A percentile compares a stretch with the other conserved stretches of the same genome.
phyloP scores from a whole-genome alignment of 30 jellyfish, hydroid and myxozoan genomes.

The Aurelia aurita region DNA sequence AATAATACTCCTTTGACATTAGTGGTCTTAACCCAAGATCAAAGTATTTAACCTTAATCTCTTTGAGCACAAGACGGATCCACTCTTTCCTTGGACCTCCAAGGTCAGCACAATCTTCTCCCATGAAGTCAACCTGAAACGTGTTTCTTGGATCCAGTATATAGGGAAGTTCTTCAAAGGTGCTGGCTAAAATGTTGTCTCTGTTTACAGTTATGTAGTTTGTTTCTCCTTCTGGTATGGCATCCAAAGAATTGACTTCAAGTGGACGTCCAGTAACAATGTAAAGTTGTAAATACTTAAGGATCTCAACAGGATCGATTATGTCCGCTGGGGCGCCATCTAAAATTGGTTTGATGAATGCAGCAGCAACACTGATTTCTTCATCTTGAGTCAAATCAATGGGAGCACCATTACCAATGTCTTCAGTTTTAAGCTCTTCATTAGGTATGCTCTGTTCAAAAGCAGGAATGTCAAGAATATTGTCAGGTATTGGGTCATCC shows the following conservation, averaged over 20 bases:
- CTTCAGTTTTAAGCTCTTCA: slow-evolving; percentile 11
- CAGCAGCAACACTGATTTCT: too few relatives aligned
- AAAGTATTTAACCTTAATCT: too few relatives aligned
- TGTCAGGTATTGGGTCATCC: too few relatives aligned
- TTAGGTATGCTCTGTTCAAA: slow-evolving; percentile 12
- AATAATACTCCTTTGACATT: too few relatives aligned
- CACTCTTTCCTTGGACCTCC: slow-evolving; percentile 64
- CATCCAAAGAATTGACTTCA: neutral
- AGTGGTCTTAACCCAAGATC: too few relatives aligned
- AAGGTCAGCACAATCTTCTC: slow-evolving; percentile 26
- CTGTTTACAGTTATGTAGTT: slow-evolving; percentile 30
- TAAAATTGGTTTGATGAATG: too few relatives aligned
- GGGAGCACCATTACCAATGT: too few relatives aligned
- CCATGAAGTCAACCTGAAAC: slow-evolving; percentile 52
- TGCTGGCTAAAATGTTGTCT: slow-evolving; percentile 17
- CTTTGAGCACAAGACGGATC: neutral
- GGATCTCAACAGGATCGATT: too few relatives aligned
- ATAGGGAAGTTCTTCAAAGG: slow-evolving; percentile 32
- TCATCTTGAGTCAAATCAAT: too few relatives aligned
- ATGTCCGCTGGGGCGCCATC: too few relatives aligned
- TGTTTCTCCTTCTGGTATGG: slow-evolving; percentile 23
- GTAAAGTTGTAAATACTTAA: too few relatives aligned
- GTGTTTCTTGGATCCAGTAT: slow-evolving; percentile 9
- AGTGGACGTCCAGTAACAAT: too few relatives aligned
- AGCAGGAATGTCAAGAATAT: slow-evolving; percentile 6